These are phyloP conservation scores for Eulemur coronatus DNA, from an alignment of 2,797 vertebrate species.

Conservation along the genomic window DNA sequence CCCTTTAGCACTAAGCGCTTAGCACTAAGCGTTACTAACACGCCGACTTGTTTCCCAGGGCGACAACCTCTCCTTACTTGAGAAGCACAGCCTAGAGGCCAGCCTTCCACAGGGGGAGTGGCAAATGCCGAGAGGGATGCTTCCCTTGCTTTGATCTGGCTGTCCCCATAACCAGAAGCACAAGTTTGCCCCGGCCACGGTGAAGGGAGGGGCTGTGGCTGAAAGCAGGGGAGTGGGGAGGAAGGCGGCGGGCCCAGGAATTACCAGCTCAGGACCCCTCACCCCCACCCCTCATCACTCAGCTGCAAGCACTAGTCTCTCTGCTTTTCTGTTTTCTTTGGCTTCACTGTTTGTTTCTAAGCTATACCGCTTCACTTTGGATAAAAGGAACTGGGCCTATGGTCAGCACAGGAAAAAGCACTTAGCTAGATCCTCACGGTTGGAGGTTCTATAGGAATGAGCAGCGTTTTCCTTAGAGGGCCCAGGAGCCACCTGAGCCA, in stretches of 20 bases:
- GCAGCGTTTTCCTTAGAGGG: not conserved
- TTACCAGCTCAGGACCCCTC: too few relatives aligned
- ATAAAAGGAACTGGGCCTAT: not conserved
- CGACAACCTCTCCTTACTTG: not conserved
- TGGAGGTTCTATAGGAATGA: rapidly evolving
- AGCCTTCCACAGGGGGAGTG: not conserved
- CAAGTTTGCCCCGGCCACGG: not conserved
- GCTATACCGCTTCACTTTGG: rapidly evolving
- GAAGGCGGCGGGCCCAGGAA: not conserved
- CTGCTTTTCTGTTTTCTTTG: not conserved
- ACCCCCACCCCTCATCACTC: too few relatives aligned
- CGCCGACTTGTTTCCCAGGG: rapidly evolving
- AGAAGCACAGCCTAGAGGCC: not conserved
- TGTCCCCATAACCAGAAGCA: rapidly evolving
- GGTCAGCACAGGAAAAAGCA: not conserved
- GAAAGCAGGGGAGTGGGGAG: not conserved
- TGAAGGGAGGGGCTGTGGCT: rapidly evolving
- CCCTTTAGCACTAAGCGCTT: not conserved
- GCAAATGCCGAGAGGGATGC: not conserved
- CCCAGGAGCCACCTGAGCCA: rapidly evolving
- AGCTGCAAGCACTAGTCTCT: not conserved
- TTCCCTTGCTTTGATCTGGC: rapidly evolving
- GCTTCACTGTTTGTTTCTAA: rapidly evolving
- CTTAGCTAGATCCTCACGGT: too few relatives aligned
- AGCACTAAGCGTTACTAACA: too few relatives aligned